Conservation (phyloP, 2,888 invertebrate genomes). For the Euplexia lucipara region DNA sequence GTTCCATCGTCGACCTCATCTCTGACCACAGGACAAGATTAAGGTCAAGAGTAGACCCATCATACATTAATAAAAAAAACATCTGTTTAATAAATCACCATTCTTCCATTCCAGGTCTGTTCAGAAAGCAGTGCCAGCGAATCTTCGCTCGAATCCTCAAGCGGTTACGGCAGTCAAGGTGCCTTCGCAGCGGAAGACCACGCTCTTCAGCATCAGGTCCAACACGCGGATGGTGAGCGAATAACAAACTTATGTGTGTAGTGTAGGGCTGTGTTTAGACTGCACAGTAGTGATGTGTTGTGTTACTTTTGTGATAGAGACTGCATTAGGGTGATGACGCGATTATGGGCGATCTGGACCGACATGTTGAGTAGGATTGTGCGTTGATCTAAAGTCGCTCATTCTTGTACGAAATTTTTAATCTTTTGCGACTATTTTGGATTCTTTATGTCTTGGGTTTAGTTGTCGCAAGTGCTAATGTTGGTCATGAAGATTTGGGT, state of each 20-base stretch:
- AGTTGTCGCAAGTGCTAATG: no score
- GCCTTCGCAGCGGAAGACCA: conserved; percentile 92
- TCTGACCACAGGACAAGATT: no score
- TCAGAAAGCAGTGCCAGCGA: conserved; percentile 93
- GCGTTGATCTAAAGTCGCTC: no score
- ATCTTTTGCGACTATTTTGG: no score
- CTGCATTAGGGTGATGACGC: conserved; percentile 13
- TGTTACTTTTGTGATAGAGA: conserved; percentile 17
- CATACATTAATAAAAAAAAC: no score
- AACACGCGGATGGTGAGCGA: conserved; percentile 85
- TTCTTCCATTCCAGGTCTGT: conserved; percentile 79
- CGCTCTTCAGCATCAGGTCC: conserved; percentile 79
- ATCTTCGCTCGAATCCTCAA: conserved; percentile 94
- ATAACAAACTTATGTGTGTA: conserved; percentile 67
- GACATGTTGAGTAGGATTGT: no score
- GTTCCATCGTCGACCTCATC: no score
- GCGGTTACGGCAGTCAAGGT: conserved; percentile 95
- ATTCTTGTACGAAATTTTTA: no score
- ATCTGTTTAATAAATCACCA: not conserved
- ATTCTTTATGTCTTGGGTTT: no score
- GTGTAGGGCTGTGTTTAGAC: conserved; percentile 32
- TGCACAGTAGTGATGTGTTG: conserved; percentile 27
- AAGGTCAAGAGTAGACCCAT: no score
- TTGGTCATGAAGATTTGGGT: no score
- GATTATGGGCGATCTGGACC: no score